Evolutionary conservation across 2,797 vertebrate species (phyloP).

Genomic region (Octomys mimax): DNA sequence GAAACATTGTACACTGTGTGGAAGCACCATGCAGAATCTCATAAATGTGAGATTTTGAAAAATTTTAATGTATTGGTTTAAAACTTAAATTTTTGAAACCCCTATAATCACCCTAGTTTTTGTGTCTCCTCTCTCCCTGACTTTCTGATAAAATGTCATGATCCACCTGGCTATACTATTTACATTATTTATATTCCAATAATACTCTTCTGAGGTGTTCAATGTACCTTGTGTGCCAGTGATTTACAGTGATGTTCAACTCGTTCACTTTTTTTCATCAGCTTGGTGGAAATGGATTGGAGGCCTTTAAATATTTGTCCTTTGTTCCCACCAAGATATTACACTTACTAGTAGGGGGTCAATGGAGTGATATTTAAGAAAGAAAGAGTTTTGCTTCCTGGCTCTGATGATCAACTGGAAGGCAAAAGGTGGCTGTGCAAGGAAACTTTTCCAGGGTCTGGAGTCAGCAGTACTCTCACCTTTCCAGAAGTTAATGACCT

Average conservation of each 20-base stretch:
- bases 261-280: neutral
- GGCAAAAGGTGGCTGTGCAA: neutral
- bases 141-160: neutral
- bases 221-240: neutral
- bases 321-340: neutral
- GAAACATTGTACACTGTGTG: neutral
- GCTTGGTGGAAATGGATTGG: slow-evolving; percentile 11
- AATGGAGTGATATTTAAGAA: neutral
- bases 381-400: neutral
- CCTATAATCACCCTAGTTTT: neutral
- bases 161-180: neutral
- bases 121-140: too few relatives aligned
- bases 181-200: neutral
- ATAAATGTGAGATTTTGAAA: neutral
- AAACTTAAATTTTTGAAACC: neutral
- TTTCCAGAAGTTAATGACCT: neutral
- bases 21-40: neutral
- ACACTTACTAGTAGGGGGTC: neutral
- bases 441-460: neutral
- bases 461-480: neutral
- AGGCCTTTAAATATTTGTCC: neutral
- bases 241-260: neutral
- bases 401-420: neutral
- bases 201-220: neutral
- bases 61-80: neutral